These are phyloP conservation scores for Pyrrhosoma nymphula DNA, from an alignment of 2,888 invertebrate species.

Conservation along the genomic window DNA sequence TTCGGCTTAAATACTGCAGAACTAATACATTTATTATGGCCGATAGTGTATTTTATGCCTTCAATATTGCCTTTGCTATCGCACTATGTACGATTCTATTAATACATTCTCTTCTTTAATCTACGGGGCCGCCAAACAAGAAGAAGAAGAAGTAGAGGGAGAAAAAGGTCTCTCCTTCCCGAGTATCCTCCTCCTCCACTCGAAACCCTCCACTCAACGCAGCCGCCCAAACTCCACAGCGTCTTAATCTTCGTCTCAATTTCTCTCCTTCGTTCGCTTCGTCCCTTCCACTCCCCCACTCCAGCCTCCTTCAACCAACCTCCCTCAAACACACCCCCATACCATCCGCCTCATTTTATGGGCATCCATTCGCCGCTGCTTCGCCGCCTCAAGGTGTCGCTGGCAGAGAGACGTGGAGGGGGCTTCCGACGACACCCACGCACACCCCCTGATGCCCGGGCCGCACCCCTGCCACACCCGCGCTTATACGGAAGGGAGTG, in stretches of 20 bases:
- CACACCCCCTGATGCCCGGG: neutral
- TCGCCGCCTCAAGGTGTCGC: conserved; percentile 1
- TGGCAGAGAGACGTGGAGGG: neutral
- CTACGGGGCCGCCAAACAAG: neutral
- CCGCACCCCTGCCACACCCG: neutral
- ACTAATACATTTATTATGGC: too few relatives aligned
- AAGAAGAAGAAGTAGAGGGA: neutral
- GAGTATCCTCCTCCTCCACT: neutral
- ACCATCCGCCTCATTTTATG: neutral
- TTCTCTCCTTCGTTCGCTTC: neutral
- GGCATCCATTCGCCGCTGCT: neutral
- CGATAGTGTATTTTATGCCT: too few relatives aligned
- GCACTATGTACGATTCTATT: too few relatives aligned
- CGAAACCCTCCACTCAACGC: neutral
- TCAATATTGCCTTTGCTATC: too few relatives aligned
- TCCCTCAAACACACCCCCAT: neutral
- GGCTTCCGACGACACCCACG: neutral
- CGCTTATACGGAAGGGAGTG: too few relatives aligned
- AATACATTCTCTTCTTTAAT: too few relatives aligned
- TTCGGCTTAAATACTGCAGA: too few relatives aligned
- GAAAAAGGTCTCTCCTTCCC: too few relatives aligned
- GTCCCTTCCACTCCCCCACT: neutral
- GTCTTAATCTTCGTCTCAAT: conserved; percentile 27
- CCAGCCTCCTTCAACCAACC: neutral
- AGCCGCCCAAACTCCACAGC: neutral